Evolutionary conservation across 2,113 vertebrate genomes (phyloP), one percentile per base, ranked within the genome.

Genomic region (Donacobius atricapilla): DNA sequence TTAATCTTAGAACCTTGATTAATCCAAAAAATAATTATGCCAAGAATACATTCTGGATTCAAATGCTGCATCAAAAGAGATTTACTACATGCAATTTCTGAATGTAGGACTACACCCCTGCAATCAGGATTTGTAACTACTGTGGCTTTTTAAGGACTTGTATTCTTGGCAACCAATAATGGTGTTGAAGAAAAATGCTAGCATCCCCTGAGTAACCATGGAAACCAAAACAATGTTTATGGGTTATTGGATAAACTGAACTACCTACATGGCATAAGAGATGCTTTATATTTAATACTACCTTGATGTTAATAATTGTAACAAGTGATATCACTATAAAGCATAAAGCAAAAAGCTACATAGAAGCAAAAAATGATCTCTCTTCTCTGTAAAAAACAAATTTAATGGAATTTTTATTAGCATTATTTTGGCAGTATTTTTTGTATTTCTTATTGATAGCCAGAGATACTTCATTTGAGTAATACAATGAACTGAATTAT

Each of bases 221-320:
- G 95, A 87, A 93, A 96, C 81, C 24, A 63, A 87, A 95, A 47
- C 40, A 64, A 68, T 87, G 16, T 58, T 94, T 82, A 78, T 58
- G 9, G 28, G 51, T 66, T 92, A 58, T 11, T 82, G 65, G 47
- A 71, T 85, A 84, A 63, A 54, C 85, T 56, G 31, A 75, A 35
- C 51, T 79, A 81, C 30, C 21, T 71, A 24, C 11, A 15, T 44
- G 56, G 47, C 35, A 60, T 39, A 65, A 45, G 50, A 83, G 20
- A 31, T 78, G 9, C 8, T 83, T 89, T 31, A 17, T 72, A 27
- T 68, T 86, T 83, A 73, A 58, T 78, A 58, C 9, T n/a, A 4
- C 25, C 16, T 15, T 78, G 35, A n/a, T 37, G 35, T 47, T 63
- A 79, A 71, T 64, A 13, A 27, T 30, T 42, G 35, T 44, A 83